Evolutionary conservation across 2,888 invertebrate species (phyloP), one percentile per base, ranked within the genome.

Genomic region (Drosophila meridiana): DNA sequence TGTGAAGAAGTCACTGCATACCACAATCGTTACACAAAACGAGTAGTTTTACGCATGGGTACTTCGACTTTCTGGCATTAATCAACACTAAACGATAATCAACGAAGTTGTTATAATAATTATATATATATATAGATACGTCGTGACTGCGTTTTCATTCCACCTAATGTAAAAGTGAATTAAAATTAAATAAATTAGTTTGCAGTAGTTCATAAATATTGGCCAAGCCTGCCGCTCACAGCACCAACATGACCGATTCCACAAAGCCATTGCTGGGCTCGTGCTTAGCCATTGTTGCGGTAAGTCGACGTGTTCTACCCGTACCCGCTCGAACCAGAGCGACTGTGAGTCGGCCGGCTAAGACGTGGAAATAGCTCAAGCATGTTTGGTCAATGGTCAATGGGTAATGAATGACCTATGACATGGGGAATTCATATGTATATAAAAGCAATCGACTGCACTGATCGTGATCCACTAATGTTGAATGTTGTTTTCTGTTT

Each of bases 221-320:
- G 77, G 68, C 70, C 40, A 50, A 77, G 73, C 61, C 73, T 68
- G 60, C 72, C 80, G 67, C 70, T 58, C 69, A 62, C 69, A 67
- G 42, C 59, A 65, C 34, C 55, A 65, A 52, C 48, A 85, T 85
- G 85, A 77, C 78, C 72, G 73, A 77, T 67, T 71, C 80, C 61
- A 83, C 42, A 72, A 86, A 75, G 64, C 62, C 64, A 59, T 70
- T 73, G 76, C 73, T 83, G 26, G 69, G 86, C 71, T 83, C 82
- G 48, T 86, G 83, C 65, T 62, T 86, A 65, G 83, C 87, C 48
- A 75, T 85, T 56, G 74, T 86, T 74, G 86, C 88, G 86, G 85
- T 85, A 78, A 85, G 85, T 85, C 80, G 88, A 85, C 85, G 85
- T 85, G 85, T 85, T 88, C 88, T 65, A 59, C 64, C 71, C 61